Conservation (phyloP, 2,113 vertebrate genomes). For the Boulengeromyrus knoepffleri region DNA sequence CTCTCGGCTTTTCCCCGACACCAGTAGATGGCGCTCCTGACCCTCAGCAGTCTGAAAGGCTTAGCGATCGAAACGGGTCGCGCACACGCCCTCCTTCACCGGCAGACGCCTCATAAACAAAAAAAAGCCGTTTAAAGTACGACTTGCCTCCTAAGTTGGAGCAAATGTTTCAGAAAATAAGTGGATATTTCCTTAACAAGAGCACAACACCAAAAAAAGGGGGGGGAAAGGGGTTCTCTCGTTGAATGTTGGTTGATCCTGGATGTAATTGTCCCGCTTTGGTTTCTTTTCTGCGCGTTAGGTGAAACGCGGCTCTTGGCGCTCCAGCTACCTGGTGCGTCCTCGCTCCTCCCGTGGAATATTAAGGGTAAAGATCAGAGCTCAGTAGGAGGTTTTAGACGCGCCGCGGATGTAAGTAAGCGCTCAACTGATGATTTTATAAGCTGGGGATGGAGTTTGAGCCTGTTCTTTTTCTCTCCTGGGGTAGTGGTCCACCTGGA, state of each 20-base stretch:
- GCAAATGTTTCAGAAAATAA: conserved; percentile 86
- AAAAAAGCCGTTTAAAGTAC: conserved; percentile 50
- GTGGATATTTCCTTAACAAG: conserved; percentile 68
- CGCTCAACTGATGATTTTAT: conserved; percentile 54
- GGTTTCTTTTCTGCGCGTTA: conserved; percentile 35
- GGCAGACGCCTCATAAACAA: conserved; percentile 18
- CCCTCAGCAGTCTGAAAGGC: conserved; percentile 41
- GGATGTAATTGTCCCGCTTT: conserved; percentile 39
- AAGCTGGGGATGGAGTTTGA: conserved; percentile 35
- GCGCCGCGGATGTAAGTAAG: conserved; percentile 72
- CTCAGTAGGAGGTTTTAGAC: conserved; percentile 57
- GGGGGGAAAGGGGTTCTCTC: conserved; percentile 15
- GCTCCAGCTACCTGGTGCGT: conserved; percentile 38
- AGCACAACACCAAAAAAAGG: conserved; percentile 25
- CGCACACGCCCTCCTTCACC: conserved; percentile 33
- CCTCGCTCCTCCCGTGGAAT: conserved; percentile 31
- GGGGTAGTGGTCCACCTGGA: conserved; percentile 43
- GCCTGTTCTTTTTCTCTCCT: conserved; percentile 19
- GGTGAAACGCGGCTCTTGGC: conserved; percentile 44
- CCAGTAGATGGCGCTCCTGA: conserved; percentile 68
- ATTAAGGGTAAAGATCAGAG: conserved; percentile 50
- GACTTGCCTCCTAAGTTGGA: conserved; percentile 62
- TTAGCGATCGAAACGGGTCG: conserved; percentile 17
- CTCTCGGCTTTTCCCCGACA: neutral
- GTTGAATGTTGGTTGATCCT: conserved; percentile 49